Base-by-base conservation (phyloP, 2,113 vertebrate genomes). In the Hydrolagus affinis region DNA sequence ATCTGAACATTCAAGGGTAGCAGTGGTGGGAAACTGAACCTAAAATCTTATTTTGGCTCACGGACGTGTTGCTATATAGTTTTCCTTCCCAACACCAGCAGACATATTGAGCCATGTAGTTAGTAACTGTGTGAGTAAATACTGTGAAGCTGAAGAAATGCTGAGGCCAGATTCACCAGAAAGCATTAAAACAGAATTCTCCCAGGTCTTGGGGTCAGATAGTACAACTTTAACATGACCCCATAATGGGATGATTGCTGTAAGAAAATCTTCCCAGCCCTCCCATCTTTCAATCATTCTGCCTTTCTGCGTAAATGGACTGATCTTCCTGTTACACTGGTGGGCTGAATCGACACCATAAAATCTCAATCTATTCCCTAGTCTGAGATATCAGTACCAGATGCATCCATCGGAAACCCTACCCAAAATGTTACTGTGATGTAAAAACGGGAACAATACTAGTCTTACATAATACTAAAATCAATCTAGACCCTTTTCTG, bases 71-170 rank as follows among this genome's bases (percentile, higher is more conserved):
- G 78, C 78, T 83, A 60, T 32, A 17, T 23, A 44, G 44, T 17
- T 66, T 83, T 12, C 78, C 66, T 68, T 28, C 62, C 62, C 62
- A 32, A 66, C 66, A 62, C 25, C 25, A 32, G 19, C 66, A 66
- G 32, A 62, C 60, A 30, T 25, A 68, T 25, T 66, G 78, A 25
- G 32, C 64, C 17, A 9, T 83, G 64, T 66, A 83, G 78, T 28
- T 83, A 62, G 66, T 60, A 83, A 28, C 78, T 83, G 7, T 60
- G 66, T 66, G 78, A 83, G 30, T 83, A 64, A 83, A 66, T 68
- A 83, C 23, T 17, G 14, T 68, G 66, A 25, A 17, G 30, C 60
- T 62, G 11, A 83, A 66, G 8, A 17, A 62, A 68, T 66, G 12
- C 60, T 23, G 62, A 66, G 78, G 78, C 78, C 44, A 44, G 44